Evolutionary conservation across 2,888 invertebrate species (phyloP), one percentile per base, ranked within the genome.

Genomic region (Seira ritae): DNA sequence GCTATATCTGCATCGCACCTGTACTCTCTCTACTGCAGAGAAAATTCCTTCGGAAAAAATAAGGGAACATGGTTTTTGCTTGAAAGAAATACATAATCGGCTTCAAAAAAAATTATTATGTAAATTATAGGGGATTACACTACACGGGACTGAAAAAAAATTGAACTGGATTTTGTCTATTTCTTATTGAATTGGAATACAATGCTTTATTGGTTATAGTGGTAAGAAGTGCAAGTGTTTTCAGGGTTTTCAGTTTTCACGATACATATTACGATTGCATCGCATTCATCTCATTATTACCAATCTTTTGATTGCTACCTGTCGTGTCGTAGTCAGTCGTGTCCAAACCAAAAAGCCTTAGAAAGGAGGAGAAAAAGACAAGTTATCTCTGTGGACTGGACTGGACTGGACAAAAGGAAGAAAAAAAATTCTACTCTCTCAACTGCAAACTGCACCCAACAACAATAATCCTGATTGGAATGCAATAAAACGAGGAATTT

Each of bases 381-480:
- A 31, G 31, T 8, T 8, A 31, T 2, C 31, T 8, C 8, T 31
- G 31, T 31, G 2, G 31, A 31, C 31, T 31, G 31, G 50, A 8
- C 15, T 8, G 50, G 50, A 50, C 15, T 12, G 12, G 6, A 42
- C 42, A 50, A 50, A 15, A 31, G 50, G 17, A n/a, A 50, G 50
- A n/a, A 3, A 50, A 50, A 50, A 50, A 50, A 12, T 3, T 50
- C 6, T 15, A 50, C n/a, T n/a, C n/a, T n/a, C n/a, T n/a, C n/a
- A 15, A 50, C 15, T 31, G 17, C 6, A 50, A 8, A 50, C 50
- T 50, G 50, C 50, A 50, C 50, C 50, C 50, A 50, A 50, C 50
- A 50, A 50, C 50, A 50, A 50, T 50, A 50, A 50, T 50, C 50
- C 50, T n/a, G 50, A 50, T 50, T 50, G 50, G 50, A 50, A 50